Evolutionary conservation across 1,140 invertebrate genomes (phyloP).

Genomic region (Leptinotarsa undecemlineata): DNA sequence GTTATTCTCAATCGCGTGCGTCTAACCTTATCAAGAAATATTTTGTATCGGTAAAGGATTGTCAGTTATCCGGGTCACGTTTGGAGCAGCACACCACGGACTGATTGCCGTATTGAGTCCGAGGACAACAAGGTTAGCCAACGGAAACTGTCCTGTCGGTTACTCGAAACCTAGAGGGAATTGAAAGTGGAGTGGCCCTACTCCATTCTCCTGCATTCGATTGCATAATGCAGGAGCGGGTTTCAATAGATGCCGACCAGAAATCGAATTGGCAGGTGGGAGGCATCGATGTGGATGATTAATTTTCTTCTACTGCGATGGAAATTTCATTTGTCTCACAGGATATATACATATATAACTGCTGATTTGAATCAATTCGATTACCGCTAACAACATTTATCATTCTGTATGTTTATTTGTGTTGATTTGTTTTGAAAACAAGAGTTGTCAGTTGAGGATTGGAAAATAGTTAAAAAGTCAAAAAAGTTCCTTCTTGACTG

Average conservation of each 20-base stretch:
- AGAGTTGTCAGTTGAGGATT: too few species aligned
- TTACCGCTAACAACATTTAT: too few species aligned
- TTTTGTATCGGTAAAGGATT: conserved; percentile 8
- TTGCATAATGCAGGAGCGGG: conserved; percentile 33
- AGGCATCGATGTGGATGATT: too few species aligned
- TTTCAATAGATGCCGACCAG: background rate
- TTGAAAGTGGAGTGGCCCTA: conserved; percentile 27
- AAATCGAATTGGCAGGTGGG: background rate
- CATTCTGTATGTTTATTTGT: too few species aligned
- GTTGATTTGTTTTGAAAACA: too few species aligned
- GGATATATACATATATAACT: too few species aligned
- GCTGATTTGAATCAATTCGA: too few species aligned
- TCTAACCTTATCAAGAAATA: conserved; percentile 16
- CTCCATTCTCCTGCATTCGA: background rate
- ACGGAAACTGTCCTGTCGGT: conserved; percentile 36
- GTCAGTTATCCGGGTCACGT: conserved; percentile 31
- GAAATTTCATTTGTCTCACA: too few species aligned
- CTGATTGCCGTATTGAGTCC: conserved; percentile 40
- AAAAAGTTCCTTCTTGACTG: too few species aligned
- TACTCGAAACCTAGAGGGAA: conserved; percentile 28
- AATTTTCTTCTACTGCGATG: too few species aligned
- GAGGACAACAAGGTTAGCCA: conserved; percentile 41
- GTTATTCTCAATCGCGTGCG: background rate
- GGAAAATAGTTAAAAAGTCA: too few species aligned
- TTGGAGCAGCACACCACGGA: conserved; percentile 28